phyloP scores from a whole-genome alignment of 2,113 vertebrate genomes.

The Vidua chalybeata region DNA sequence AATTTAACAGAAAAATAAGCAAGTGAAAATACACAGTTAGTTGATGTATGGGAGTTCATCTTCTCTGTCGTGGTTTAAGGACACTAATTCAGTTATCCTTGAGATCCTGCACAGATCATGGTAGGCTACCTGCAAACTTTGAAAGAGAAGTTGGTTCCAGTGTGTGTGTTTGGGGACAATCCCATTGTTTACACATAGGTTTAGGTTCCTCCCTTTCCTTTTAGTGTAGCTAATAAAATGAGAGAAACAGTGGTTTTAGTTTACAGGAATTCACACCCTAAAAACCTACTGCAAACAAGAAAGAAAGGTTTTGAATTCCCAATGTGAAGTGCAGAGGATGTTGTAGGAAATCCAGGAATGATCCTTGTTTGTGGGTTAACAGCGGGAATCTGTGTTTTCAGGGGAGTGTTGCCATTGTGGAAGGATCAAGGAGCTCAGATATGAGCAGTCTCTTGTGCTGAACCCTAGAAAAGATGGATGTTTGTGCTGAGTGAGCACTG shows the following conservation, averaged over 20 bases:
- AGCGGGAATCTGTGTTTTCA: neutral
- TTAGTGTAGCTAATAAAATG: neutral
- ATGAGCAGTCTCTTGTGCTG: neutral
- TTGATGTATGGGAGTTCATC: neutral
- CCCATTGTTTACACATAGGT: neutral
- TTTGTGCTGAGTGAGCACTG: neutral
- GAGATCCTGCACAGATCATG: too few species aligned
- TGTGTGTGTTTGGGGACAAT: neutral
- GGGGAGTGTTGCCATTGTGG: neutral
- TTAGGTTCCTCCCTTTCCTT: neutral
- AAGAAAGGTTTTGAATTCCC: neutral
- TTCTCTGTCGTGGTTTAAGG: neutral
- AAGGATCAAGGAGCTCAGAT: neutral
- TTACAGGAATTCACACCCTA: neutral
- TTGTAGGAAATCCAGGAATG: neutral
- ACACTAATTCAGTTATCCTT: neutral
- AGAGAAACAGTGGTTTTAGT: neutral
- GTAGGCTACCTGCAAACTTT: neutral
- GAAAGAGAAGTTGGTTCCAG: neutral
- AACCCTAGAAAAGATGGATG: accelerated
- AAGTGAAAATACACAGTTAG: neutral
- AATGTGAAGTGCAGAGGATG: accelerated
- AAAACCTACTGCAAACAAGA: neutral
- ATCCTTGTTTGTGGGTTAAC: neutral
- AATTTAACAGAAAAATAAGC: neutral